Evolutionary conservation across 2,797 vertebrate genomes (phyloP).

Genomic region (Cirrhinus mrigala): DNA sequence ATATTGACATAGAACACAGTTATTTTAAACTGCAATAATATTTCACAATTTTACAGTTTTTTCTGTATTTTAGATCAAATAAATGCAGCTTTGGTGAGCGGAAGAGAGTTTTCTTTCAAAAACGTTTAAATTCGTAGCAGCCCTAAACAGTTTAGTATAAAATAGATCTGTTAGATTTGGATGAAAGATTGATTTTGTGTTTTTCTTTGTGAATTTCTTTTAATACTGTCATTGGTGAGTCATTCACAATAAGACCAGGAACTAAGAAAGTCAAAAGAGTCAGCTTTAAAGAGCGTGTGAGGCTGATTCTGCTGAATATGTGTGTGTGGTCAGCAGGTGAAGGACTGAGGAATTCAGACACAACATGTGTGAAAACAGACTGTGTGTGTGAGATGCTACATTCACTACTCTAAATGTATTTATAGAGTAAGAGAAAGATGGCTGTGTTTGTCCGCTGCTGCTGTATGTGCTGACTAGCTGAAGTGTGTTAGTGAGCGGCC

Average conservation of each 20-base stretch:
- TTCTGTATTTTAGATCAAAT: background rate
- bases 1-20: background rate
- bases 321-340: conserved; percentile 46
- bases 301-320: conserved; percentile 27
- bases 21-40: background rate
- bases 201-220: too few species aligned
- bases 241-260: conserved; percentile 2
- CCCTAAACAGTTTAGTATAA: too few species aligned
- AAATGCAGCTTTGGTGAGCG: background rate
- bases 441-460: background rate
- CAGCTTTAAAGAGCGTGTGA: conserved; percentile 1
- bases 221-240: too few species aligned
- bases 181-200: too few species aligned
- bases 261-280: background rate
- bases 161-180: too few species aligned
- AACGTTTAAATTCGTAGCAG: too few species aligned
- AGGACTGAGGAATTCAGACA: background rate
- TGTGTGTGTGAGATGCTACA: conserved; percentile 1
- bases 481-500: conserved; percentile 36
- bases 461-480: conserved; percentile 33
- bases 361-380: conserved; percentile 31
- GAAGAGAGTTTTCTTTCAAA: background rate
- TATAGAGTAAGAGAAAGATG: background rate
- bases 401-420: conserved; percentile 29
- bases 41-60: background rate